Percentiles rank a stretch among this genome's conserved stretches.
These are phyloP conservation scores for Aphrophora alni DNA, from an alignment of 2,888 invertebrate genomes.

Conservation along the genomic window DNA sequence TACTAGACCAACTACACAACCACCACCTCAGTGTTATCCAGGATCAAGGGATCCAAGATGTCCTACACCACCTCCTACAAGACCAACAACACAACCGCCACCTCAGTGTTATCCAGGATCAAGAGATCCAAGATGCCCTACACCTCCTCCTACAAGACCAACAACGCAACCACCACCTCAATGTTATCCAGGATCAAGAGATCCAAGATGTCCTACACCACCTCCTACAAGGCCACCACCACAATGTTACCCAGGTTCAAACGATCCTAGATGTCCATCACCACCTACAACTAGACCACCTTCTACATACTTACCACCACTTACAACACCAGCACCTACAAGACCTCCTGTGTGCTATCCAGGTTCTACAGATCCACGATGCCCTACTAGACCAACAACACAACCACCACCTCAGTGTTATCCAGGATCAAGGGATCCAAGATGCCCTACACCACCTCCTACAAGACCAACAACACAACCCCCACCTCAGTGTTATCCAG, in stretches of 20 bases:
- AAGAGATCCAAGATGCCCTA: slow-evolving; percentile 52
- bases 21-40: slow-evolving; percentile 54
- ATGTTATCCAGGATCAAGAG: slow-evolving; percentile 54
- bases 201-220: slow-evolving; percentile 53
- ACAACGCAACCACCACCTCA: slow-evolving; percentile 37
- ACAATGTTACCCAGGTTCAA: slow-evolving; percentile 46
- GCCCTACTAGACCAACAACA: slow-evolving; percentile 49
- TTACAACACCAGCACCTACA: slow-evolving; percentile 42
- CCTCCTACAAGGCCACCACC: slow-evolving; percentile 50
- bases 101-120: slow-evolving; percentile 56
- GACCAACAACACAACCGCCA: slow-evolving; percentile 11
- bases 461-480: slow-evolving; percentile 52
- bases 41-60: slow-evolving; percentile 47
- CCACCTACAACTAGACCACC: slow-evolving; percentile 46
- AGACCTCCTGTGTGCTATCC: slow-evolving; percentile 51
- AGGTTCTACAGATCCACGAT: slow-evolving; percentile 55
- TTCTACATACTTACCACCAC: slow-evolving; percentile 46
- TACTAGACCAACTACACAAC: slow-evolving; percentile 48
- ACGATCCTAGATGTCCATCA: slow-evolving; percentile 45
- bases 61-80: slow-evolving; percentile 22
- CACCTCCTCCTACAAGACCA: slow-evolving; percentile 40
- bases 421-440: slow-evolving; percentile 56
- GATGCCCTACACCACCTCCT: slow-evolving; percentile 55
- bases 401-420: slow-evolving; percentile 54
- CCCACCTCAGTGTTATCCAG: slow-evolving; percentile 47